phyloP scores from a whole-genome alignment of 2,888 invertebrate species.

The Bombylius major region DNA sequence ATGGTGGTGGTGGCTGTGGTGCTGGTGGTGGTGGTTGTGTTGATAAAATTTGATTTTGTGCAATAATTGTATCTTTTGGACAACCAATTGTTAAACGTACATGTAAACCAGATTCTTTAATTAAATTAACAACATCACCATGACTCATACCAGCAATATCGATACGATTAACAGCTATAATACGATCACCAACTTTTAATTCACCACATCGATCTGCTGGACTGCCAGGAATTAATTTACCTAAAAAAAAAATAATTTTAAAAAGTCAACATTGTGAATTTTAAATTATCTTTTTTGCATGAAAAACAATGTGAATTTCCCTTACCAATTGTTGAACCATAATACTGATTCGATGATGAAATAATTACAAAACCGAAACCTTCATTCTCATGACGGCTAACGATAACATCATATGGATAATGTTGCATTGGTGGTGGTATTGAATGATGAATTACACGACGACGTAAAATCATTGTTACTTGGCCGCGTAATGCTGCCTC shows the following conservation, averaged over 20 bases:
- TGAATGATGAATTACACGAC: constrained; percentile 38
- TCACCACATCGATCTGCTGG: constrained; percentile 90
- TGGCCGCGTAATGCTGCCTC: constrained; percentile 76
- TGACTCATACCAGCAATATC: constrained; percentile 87
- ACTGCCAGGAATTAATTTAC: constrained; percentile 86
- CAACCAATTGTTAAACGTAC: constrained; percentile 68
- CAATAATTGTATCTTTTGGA: constrained; percentile 22
- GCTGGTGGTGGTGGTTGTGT: neutral
- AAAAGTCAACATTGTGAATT: neutral
- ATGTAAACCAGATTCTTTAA: constrained; percentile 88
- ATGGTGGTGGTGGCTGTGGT: constrained; percentile 2
- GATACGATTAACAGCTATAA: constrained; percentile 86
- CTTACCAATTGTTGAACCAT: constrained; percentile 72
- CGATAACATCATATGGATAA: constrained; percentile 80
- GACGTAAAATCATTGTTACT: constrained; percentile 64
- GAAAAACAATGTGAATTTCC: neutral
- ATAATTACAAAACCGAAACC: constrained; percentile 99
- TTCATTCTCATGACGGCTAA: constrained; percentile 81
- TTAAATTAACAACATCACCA: constrained; percentile 92
- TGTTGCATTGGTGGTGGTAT: constrained; percentile 20
- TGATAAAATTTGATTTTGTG: neutral
- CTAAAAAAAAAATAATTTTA: constrained; percentile 38
- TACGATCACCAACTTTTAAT: constrained; percentile 87
- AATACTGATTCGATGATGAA: constrained; percentile 72
- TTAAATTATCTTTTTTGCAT: neutral